These are phyloP conservation scores for Dilophus febrilis DNA, from an alignment of 2,888 invertebrate species.

Conservation along the genomic window DNA sequence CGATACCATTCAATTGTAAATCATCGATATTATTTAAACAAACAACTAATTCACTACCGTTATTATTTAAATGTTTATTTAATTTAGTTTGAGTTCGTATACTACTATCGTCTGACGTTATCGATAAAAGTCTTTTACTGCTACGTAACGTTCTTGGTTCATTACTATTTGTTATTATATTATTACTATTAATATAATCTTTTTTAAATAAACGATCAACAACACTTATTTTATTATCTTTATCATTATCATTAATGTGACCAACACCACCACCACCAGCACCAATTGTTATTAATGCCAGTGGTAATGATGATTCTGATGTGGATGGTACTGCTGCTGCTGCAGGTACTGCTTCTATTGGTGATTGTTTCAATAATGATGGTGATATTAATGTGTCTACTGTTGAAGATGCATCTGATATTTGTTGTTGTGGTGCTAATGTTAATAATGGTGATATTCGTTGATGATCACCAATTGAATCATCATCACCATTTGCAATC, in stretches of 20 bases:
- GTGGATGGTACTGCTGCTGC: too few relatives aligned
- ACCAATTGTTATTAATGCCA: too few relatives aligned
- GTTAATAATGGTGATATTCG: neutral
- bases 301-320: too few relatives aligned
- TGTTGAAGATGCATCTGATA: neutral
- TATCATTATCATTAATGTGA: neutral
- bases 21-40: too few relatives aligned
- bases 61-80: conserved; percentile 10
- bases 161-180: neutral
- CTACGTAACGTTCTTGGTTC: conserved; percentile 1
- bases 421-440: neutral
- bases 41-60: conserved; percentile 16
- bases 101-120: conserved; percentile 4
- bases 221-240: neutral
- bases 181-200: neutral
- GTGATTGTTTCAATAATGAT: too few relatives aligned
- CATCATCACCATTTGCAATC: neutral
- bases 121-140: neutral
- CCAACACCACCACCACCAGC: neutral
- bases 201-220: neutral
- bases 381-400: too few relatives aligned
- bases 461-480: neutral
- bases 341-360: too few relatives aligned
- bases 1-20: too few relatives aligned
- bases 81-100: conserved; percentile 9